Evolutionary conservation across 2,888 invertebrate genomes (phyloP).

Genomic region (Kryphioiulus occultus): DNA sequence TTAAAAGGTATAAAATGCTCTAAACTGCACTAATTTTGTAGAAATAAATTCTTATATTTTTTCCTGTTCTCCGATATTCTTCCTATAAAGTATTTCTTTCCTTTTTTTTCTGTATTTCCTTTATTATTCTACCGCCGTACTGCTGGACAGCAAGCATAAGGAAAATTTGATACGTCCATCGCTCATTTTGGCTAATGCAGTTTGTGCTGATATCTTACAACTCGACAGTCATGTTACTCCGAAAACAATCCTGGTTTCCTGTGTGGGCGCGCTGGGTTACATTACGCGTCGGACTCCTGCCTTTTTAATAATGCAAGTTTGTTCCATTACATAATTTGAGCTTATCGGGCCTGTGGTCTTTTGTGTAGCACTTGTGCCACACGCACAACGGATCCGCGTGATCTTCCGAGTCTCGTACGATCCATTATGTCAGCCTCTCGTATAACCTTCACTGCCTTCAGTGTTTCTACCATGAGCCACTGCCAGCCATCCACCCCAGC

Average conservation of each 20-base stretch:
- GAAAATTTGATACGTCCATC: neutral
- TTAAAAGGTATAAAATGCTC: too few relatives aligned
- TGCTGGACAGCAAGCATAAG: too few relatives aligned
- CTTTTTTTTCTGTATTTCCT: too few relatives aligned
- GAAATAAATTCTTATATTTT: too few relatives aligned
- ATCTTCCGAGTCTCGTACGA: neutral
- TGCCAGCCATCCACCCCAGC: conserved; percentile 16
- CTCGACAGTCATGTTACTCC: neutral
- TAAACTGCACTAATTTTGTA: too few relatives aligned
- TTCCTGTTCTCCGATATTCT: too few relatives aligned
- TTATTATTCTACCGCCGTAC: too few relatives aligned
- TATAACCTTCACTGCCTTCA: neutral
- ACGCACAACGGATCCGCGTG: conserved; percentile 13
- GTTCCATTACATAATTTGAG: conserved; percentile 24
- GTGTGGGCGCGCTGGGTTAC: neutral
- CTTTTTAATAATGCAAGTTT: conserved; percentile 18
- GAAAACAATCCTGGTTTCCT: neutral
- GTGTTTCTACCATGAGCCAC: neutral
- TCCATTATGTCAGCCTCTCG: neutral
- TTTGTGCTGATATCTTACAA: neutral
- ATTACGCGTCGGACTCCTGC: conserved; percentile 1
- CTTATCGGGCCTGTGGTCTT: conserved; percentile 6
- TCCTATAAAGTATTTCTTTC: too few relatives aligned
- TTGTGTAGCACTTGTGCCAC: neutral
- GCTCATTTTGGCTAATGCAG: neutral